Conservation (phyloP, 2,888 invertebrate species). For the Flexamia atlantica region DNA sequence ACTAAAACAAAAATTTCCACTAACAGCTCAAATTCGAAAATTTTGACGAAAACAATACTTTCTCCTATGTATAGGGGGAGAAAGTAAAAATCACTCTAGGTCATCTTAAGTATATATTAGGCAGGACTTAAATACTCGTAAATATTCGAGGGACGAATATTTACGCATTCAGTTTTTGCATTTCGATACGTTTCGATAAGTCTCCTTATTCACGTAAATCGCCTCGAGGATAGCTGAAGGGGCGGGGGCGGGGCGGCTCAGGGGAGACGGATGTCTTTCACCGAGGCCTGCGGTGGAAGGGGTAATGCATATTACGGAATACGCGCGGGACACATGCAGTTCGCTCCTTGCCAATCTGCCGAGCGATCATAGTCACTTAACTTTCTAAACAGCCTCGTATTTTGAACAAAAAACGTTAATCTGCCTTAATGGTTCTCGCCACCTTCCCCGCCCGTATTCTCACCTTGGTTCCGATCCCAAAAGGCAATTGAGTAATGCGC, state of each 20-base stretch:
- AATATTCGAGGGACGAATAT: no score
- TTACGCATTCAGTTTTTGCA: no score
- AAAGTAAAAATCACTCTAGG: no score
- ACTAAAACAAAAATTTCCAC: no score
- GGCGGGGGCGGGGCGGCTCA: slow-evolving; percentile 12
- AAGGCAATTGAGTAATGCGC: slow-evolving; percentile 54
- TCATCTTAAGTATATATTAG: no score
- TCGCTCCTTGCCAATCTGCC: slow-evolving; percentile 62
- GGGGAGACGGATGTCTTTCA: slow-evolving; percentile 63
- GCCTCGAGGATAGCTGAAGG: background rate
- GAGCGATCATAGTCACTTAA: slow-evolving; percentile 55
- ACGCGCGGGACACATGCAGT: slow-evolving; percentile 56
- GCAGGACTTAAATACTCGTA: no score
- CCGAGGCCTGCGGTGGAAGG: slow-evolving; percentile 39
- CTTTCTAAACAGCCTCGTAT: slow-evolving; percentile 60
- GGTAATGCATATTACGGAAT: slow-evolving; percentile 64
- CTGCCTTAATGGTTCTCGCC: slow-evolving; percentile 62
- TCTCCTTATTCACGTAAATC: no score
- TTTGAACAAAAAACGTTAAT: slow-evolving; percentile 64
- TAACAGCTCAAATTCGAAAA: no score
- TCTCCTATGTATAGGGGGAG: no score
- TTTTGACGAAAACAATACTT: no score
- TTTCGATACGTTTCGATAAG: no score
- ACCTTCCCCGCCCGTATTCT: slow-evolving; percentile 39
- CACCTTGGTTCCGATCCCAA: slow-evolving; percentile 53